Conservation (phyloP, 2,888 invertebrate genomes). For the Drosophila pseudotakahashii region DNA sequence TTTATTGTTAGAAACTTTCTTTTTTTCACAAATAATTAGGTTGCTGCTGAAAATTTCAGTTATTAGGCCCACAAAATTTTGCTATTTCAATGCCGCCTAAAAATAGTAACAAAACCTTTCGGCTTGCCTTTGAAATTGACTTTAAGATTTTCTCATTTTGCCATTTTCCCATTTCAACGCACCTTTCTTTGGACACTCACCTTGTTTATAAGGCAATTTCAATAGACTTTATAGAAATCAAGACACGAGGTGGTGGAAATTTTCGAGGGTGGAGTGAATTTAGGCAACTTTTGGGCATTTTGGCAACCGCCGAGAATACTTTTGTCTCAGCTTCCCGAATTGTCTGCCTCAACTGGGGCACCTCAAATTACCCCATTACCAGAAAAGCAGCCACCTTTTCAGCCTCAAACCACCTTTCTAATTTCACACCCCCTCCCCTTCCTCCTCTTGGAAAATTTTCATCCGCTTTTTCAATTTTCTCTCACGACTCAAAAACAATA, state of each 20-base stretch:
- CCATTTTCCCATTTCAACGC: background rate
- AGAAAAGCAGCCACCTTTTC: background rate
- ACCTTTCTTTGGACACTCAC: background rate
- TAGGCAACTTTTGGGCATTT: constrained; percentile 12
- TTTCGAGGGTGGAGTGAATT: background rate
- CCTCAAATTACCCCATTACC: constrained; percentile 26
- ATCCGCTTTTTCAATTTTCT: constrained; percentile 48
- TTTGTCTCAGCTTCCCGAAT: constrained; percentile 1
- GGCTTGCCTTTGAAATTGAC: background rate
- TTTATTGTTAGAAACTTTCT: background rate
- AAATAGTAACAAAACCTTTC: background rate
- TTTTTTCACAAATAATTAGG: background rate
- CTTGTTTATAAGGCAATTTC: background rate
- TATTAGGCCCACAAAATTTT: too few species aligned
- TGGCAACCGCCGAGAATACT: background rate
- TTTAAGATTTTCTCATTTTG: background rate
- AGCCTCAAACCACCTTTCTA: background rate
- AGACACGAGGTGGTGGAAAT: background rate
- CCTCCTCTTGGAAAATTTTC: background rate
- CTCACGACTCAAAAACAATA: constrained; percentile 42
- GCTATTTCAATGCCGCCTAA: background rate
- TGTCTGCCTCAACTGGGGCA: constrained; percentile 4
- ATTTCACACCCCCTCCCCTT: constrained; percentile 1
- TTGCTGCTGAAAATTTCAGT: too few species aligned
- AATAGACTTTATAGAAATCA: constrained; percentile 2